phyloP scores from a whole-genome alignment of 2,113 vertebrate species.

The Marcusenius ussheri region DNA sequence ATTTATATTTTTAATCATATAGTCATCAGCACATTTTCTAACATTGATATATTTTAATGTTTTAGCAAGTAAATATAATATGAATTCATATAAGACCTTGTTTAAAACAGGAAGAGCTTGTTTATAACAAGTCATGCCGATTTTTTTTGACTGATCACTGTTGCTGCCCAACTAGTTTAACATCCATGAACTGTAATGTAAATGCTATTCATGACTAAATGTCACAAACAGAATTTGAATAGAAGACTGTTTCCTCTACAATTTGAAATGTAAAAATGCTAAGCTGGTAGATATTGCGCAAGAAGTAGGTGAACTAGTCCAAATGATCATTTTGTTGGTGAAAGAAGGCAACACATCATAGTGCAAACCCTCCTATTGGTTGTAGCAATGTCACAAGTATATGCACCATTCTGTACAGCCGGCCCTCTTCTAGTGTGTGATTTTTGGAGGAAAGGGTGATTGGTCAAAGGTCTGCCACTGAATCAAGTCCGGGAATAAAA shows the following conservation, averaged over 20 bases:
- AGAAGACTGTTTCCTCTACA: background rate
- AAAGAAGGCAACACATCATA: background rate
- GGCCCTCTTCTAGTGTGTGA: background rate
- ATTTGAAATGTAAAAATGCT: background rate
- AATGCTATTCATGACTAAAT: background rate
- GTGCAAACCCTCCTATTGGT: background rate
- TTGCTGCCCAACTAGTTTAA: background rate
- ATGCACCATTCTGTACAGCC: background rate
- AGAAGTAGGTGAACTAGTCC: background rate
- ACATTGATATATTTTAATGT: background rate
- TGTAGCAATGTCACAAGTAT: background rate
- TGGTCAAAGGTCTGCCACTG: background rate
- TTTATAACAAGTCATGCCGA: background rate
- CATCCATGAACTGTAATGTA: background rate
- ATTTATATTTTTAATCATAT: background rate
- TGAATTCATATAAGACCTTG: background rate
- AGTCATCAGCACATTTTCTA: background rate
- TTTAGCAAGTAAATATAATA: background rate
- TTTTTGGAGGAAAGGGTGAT: background rate
- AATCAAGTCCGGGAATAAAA: background rate
- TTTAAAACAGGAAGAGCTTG: background rate
- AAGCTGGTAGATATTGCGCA: background rate
- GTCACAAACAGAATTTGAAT: background rate
- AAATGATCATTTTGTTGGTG: background rate
- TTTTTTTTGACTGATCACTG: background rate